Base-by-base conservation (phyloP, 1,140 invertebrate genomes). In the Aradophagus sp. region DNA sequence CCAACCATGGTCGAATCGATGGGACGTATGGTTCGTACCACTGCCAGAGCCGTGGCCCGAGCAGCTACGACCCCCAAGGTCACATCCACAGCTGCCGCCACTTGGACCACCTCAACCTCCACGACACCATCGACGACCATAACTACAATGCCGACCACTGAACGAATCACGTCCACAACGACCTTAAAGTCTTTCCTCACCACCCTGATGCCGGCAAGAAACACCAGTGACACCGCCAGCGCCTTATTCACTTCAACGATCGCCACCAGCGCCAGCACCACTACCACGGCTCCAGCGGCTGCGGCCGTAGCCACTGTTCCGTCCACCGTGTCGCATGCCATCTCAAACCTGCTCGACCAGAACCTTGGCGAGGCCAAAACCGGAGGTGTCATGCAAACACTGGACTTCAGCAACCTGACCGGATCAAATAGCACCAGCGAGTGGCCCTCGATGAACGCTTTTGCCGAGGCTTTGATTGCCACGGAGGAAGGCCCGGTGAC, bases 391-490 rank as follows among this genome's bases (percentile, higher is more conserved):
- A 11, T 74, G 15, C 58, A 69, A 12, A 12, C 48, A 5, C 29
- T 74, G 48, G 67, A 76, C 39, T 14, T 81, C 42, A 41, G 61
- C 3, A 36, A 73, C 63, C 34, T 78, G 15, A 44, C 67, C 10
- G 11, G 5, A 5, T n/a, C 50, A 71, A 79, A 86, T 79, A 62
- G 84, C 80, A 75, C 84, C 78, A 79, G 44, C n/a, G 48, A 69
- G 63, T 47, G 74, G 68, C 41, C 69, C 5, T 80, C 75, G 61
- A 78, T 90, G 63, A 89, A 90, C 55, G 86, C 80, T 12, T 89
- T 88, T 73, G 90, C 90, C 36, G 89, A 89, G 41, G 89, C 90
- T 1, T 74, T 91, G 38, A 87, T 77, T 10, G 74, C 71, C 3
- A 74, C 50, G 0, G 78, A 80, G 10, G 73, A 89, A 74, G 87